Evolutionary conservation across 2,797 vertebrate species (phyloP).

Genomic region (Dendrocincla tyrannina): DNA sequence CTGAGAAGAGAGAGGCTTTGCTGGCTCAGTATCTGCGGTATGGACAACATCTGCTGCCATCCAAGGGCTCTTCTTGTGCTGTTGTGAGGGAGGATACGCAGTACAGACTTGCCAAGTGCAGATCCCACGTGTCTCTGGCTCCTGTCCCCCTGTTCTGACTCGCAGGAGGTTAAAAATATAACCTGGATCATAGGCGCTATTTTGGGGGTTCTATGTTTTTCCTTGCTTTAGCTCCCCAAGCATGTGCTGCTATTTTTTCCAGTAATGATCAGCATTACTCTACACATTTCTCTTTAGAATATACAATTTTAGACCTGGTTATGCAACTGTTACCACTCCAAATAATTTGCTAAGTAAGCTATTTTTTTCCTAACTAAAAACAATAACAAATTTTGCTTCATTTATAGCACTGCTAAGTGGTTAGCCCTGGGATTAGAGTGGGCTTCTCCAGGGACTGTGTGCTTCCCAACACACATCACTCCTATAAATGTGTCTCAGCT

Average conservation of each 20-base stretch:
- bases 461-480: background rate
- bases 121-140: background rate
- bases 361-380: background rate
- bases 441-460: background rate
- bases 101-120: background rate
- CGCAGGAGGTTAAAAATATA: conserved; percentile 3
- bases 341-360: background rate
- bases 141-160: background rate
- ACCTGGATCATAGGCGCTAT: background rate
- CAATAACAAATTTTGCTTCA: background rate
- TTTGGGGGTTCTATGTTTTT: background rate
- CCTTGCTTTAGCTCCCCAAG: background rate
- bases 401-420: background rate
- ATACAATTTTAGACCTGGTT: background rate
- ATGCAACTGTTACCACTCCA: background rate
- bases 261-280: background rate
- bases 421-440: background rate
- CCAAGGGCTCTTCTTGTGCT: background rate
- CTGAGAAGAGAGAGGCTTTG: background rate
- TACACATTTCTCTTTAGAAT: background rate
- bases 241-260: conserved; percentile 10
- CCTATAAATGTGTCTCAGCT: background rate
- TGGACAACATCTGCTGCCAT: background rate
- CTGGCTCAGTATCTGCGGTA: background rate
- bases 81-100: background rate